These are phyloP conservation scores for Plusia festucae DNA, from an alignment of 2,888 invertebrate species.

Conservation along the genomic window DNA sequence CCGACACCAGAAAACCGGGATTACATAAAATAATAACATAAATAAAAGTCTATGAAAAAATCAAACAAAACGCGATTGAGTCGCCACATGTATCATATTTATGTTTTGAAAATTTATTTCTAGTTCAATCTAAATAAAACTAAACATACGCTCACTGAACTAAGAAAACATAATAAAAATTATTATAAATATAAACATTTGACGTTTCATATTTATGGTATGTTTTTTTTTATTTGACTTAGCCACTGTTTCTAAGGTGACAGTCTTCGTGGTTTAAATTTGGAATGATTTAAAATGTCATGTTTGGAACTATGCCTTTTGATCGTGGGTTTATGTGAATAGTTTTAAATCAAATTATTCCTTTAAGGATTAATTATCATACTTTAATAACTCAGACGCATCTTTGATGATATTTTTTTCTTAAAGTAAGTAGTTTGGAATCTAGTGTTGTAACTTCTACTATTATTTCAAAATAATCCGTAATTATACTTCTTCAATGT, in stretches of 20 bases:
- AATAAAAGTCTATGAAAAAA: slow-evolving; percentile 74
- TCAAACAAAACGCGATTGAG: slow-evolving; percentile 75
- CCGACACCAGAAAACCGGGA: slow-evolving; percentile 64
- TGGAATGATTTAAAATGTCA: slow-evolving; percentile 23
- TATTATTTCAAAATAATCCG: too few relatives aligned
- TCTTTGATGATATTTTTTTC: slow-evolving; percentile 4
- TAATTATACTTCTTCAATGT: too few relatives aligned
- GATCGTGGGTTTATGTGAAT: neutral
- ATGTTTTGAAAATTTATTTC: slow-evolving; percentile 84
- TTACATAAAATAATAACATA: slow-evolving; percentile 69
- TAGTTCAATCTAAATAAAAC: slow-evolving; percentile 77
- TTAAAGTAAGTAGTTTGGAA: neutral
- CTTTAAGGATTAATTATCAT: neutral
- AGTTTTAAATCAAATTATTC: slow-evolving; percentile 5
- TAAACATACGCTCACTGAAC: slow-evolving; percentile 75
- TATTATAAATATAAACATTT: slow-evolving; percentile 64
- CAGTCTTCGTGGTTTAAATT: slow-evolving; percentile 37
- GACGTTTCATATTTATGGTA: slow-evolving; percentile 60
- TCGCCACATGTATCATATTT: slow-evolving; percentile 85
- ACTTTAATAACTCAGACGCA: neutral
- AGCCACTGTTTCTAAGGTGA: slow-evolving; percentile 38
- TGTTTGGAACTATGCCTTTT: slow-evolving; percentile 20
- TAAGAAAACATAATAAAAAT: slow-evolving; percentile 83
- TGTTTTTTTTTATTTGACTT: slow-evolving; percentile 52
- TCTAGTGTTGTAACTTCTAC: neutral